These are phyloP conservation scores for Lucilia sericata DNA, from an alignment of 1,140 invertebrate genomes.

Conservation along the genomic window DNA sequence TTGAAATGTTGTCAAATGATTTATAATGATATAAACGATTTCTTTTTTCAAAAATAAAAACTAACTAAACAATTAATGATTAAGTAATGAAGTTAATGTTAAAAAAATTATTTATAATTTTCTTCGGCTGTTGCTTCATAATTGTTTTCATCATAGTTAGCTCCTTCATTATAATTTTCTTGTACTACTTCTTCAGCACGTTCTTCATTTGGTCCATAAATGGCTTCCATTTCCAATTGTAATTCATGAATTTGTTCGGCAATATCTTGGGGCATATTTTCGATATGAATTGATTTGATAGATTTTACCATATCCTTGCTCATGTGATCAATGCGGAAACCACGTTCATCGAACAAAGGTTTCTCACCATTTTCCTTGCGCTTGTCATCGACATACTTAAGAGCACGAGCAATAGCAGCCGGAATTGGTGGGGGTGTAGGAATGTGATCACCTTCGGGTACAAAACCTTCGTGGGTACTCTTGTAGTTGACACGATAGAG, in stretches of 20 bases:
- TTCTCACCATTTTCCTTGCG: slow-evolving; percentile 59
- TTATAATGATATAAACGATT: background rate
- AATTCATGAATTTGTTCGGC: slow-evolving; percentile 56
- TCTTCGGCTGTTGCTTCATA: slow-evolving; percentile 21
- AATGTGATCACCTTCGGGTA: slow-evolving; percentile 71
- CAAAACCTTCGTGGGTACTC: slow-evolving; percentile 77
- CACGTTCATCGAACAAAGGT: slow-evolving; percentile 62
- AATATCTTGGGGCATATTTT: slow-evolving; percentile 58
- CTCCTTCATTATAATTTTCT: no score
- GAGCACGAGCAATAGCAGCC: slow-evolving; percentile 75
- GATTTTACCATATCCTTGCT: slow-evolving; percentile 60
- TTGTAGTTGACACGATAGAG: slow-evolving; percentile 73
- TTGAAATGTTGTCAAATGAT: background rate
- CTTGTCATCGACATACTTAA: slow-evolving; percentile 69
- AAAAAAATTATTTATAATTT: slow-evolving; percentile 37
- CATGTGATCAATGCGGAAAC: slow-evolving; percentile 65
- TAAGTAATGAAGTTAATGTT: background rate
- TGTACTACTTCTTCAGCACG: slow-evolving; percentile 36
- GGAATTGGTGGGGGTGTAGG: slow-evolving; percentile 79
- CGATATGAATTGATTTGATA: slow-evolving; percentile 55
- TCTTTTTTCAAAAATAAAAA: background rate
- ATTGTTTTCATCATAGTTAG: no score
- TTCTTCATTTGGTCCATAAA: slow-evolving; percentile 53
- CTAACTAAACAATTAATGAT: background rate
- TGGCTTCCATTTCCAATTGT: slow-evolving; percentile 57